Base-by-base conservation (phyloP, 2,113 vertebrate genomes). In the Prinia subflava region DNA sequence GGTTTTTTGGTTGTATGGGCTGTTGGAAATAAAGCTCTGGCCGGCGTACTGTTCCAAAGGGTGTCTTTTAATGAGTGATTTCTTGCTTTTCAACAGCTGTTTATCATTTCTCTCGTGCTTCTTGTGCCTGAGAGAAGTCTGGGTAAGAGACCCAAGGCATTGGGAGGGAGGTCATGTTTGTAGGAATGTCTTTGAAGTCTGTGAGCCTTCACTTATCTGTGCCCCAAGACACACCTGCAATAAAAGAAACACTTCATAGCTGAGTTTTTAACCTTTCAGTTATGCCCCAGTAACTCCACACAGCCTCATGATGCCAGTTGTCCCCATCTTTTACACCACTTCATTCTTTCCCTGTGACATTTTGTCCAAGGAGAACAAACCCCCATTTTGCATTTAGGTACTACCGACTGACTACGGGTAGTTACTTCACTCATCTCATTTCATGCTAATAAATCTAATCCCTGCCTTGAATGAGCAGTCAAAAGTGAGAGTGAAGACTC, bases 21-120 rank as follows among this genome's bases (percentile, higher is more conserved):
- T 96, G 65, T 87, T 96, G 57, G 76, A 91, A 94, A 96, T 95
- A 95, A 96, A 96, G 80, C 89, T 85, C 89, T 91, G 90, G 94
- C 78, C 93, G 57, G 69, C 42, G 3, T 77, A 64, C 85, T 81
- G 62, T 71, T 84, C 77, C n/a, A 50, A 67, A 46, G 42, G 14
- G 30, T 81, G 47, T 68, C 44, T 70, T 59, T 64, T 75, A 31
- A 37, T 69, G 50, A 84, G 31, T 24, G 7, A 33, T 28, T 46
- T 28, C 44, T 79, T 76, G 37, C 47, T 69, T 83, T 69, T 33
- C 73, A 83, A 6, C 24, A 41, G 69, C 20, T 55, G 28, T 64
- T 89, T 44, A 28, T 67, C 35, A 17, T 69, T 82, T 84, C 39
- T 71, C 16, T 70, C 2, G 0, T 37, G 64, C 44, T 87, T n/a